Percentiles rank a stretch among this genome's conserved stretches.
These are phyloP conservation scores for Philhelius pedissequus DNA, from an alignment of 2,888 invertebrate genomes.

Conservation along the genomic window DNA sequence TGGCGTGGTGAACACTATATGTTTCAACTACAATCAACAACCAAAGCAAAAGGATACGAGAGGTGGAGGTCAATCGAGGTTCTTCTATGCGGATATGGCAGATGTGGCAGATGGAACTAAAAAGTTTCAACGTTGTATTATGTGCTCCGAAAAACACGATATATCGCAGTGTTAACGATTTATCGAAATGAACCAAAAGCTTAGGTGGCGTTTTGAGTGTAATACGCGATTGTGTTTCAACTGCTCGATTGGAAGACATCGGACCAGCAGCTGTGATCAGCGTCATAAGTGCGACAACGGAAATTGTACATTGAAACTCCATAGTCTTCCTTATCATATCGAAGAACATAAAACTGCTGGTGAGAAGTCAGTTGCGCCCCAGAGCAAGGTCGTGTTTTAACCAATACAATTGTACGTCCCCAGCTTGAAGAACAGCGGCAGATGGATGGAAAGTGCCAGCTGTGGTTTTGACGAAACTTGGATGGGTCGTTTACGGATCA, in stretches of 20 bases:
- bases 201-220: too few relatives aligned
- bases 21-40: constrained; percentile 1
- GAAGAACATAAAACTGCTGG: background rate
- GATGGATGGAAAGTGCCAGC: background rate
- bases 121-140: too few relatives aligned
- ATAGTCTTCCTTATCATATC: background rate
- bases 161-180: background rate
- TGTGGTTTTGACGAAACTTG: background rate
- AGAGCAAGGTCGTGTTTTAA: background rate
- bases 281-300: background rate
- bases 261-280: background rate
- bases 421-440: background rate
- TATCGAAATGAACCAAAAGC: background rate
- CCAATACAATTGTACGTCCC: too few relatives aligned
- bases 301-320: background rate
- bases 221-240: too few relatives aligned
- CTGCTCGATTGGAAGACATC: background rate
- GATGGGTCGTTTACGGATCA: background rate
- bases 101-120: background rate
- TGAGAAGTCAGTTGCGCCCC: background rate
- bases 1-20: constrained; percentile 5
- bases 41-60: background rate
- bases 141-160: background rate
- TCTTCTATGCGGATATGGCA: background rate
- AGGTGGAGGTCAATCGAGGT: background rate